These are phyloP conservation scores for Lepisosteus osseus DNA, from an alignment of 2,113 vertebrate genomes.

Conservation along the genomic window DNA sequence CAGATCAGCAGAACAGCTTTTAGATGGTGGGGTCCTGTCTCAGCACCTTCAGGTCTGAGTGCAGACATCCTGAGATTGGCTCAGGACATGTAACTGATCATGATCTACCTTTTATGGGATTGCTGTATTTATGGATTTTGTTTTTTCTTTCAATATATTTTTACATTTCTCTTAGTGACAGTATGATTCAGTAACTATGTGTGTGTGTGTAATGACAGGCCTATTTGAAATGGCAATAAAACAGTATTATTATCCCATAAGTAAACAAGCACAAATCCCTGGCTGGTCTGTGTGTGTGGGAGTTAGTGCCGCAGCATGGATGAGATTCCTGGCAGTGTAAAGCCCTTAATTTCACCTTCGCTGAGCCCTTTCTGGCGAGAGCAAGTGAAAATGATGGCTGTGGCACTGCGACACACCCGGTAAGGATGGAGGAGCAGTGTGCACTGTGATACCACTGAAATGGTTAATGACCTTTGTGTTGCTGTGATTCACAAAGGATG, in stretches of 20 bases:
- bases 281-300: neutral
- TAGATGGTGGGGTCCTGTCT: too few species aligned
- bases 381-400: neutral
- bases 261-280: neutral
- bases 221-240: neutral
- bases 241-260: neutral
- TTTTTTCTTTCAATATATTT: neutral
- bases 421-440: too few species aligned
- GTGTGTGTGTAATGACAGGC: neutral
- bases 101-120: neutral
- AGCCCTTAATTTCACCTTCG: neutral
- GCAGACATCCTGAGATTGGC: too few species aligned
- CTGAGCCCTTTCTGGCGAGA: neutral
- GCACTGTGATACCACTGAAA: too few species aligned
- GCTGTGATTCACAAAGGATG: too few species aligned
- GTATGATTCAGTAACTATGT: too few species aligned
- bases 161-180: too few species aligned
- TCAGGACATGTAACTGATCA: slow-evolving; percentile 3
- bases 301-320: neutral
- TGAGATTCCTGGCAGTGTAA: neutral
- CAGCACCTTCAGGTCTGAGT: too few species aligned
- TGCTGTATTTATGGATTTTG: neutral
- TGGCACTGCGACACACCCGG: neutral
- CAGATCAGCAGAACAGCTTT: too few species aligned
- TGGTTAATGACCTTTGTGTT: too few species aligned